Conservation (phyloP, 2,888 invertebrate genomes). For the Neoitamus cyanurus region DNA sequence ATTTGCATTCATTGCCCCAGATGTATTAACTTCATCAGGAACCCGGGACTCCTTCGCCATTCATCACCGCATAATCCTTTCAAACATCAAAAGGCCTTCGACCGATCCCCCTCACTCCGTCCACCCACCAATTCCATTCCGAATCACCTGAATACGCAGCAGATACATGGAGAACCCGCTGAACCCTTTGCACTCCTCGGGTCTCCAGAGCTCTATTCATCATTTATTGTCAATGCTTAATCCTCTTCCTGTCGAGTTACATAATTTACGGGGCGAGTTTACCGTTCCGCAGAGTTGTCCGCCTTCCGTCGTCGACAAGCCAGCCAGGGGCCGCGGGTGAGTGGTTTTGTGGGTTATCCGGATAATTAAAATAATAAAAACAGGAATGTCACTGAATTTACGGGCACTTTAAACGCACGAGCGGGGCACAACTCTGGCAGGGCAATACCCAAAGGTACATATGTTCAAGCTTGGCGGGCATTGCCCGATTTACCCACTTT, state of each 20-base stretch:
- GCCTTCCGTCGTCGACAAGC: background rate
- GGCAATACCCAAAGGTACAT: background rate
- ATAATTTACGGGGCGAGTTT: conserved; percentile 16
- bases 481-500: background rate
- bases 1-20: conserved; percentile 22
- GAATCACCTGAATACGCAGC: conserved; percentile 3
- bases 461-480: background rate
- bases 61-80: conserved; percentile 21
- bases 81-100: conserved; percentile 19
- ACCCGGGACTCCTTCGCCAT: background rate
- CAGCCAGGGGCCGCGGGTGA: background rate
- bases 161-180: background rate
- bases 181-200: conserved; percentile 7
- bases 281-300: background rate
- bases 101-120: background rate
- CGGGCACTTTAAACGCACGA: background rate
- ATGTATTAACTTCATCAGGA: conserved; percentile 6
- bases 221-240: conserved; percentile 33
- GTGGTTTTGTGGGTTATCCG: background rate
- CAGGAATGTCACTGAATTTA: background rate
- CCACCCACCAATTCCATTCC: background rate
- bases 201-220: conserved; percentile 21
- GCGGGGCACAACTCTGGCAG: background rate
- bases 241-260: conserved; percentile 26
- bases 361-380: conserved; percentile 36